Evolutionary conservation across 1,140 invertebrate species (phyloP), one percentile per base, ranked within the genome.

Genomic region (Vanessa atalanta): DNA sequence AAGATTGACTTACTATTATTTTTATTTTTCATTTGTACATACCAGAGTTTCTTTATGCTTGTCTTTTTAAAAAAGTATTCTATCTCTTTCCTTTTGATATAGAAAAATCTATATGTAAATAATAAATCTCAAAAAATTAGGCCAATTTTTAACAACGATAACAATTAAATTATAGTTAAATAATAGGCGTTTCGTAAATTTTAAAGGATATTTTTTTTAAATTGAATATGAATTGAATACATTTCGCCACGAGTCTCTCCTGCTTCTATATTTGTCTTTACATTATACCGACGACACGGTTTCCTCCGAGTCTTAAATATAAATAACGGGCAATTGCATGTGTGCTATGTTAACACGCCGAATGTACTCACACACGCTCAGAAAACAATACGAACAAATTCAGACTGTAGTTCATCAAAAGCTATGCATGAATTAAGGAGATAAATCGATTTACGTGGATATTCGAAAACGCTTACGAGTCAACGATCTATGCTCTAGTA

Each of bases 381-480:
- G 73, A 75, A 82, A 87, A 91, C 89, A 91, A 91, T 91, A 89
- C 84, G 79, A 75, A 70, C 72, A 65, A 73, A 70, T 83, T 81
- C 75, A 70, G 80, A 70, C 37, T 16, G 78, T 63, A 60, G 50
- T 74, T 71, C 79, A 86, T 70, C 77, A 51, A 37, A 57, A 81
- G 83, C 78, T 82, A 81, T 79, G 69, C 47, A 61, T 69, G 60
- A 65, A 66, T 48, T 65, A 75, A 70, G 64, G 47, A 75, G 23
- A 55, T n/a, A 53, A 67, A 55, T 67, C 31, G 31, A 67, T 60
- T 60, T 60, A 26, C 14, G 23, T 60, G 23, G 23, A 60, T 12
- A 26, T 15, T 31, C 26, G 20, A 60, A 26, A 60, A 60, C 23
- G 23, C 20, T 60, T 60, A 6, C 20, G 55, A 26, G 11, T 26